Evolutionary conservation across 1,140 invertebrate genomes (phyloP).

Genomic region (Platorchestia sp.): DNA sequence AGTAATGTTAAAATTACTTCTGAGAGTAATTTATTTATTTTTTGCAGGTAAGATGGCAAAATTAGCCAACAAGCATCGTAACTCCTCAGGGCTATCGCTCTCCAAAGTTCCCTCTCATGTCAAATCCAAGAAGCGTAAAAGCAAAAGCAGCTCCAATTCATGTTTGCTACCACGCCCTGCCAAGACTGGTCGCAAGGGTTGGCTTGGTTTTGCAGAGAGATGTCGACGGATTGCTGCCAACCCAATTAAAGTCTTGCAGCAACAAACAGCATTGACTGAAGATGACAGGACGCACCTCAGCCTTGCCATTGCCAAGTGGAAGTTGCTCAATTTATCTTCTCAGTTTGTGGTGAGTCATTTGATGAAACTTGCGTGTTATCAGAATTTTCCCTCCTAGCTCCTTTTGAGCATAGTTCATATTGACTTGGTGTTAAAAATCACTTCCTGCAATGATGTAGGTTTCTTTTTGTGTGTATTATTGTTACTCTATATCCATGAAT

Average conservation of each 20-base stretch:
- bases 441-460: too few species aligned
- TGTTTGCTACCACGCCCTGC: conserved; percentile 30
- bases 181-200: conserved; percentile 5
- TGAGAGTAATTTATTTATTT: too few species aligned
- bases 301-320: conserved; percentile 41
- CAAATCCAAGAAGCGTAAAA: neutral
- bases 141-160: neutral
- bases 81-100: neutral
- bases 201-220: conserved; percentile 36
- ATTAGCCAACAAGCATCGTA: neutral
- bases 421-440: neutral
- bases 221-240: conserved; percentile 12
- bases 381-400: neutral
- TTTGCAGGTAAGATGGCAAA: neutral
- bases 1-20: too few species aligned
- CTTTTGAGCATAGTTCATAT: neutral
- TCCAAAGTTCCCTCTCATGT: neutral
- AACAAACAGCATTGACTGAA: neutral
- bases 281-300: conserved; percentile 30
- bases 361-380: neutral
- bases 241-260: conserved; percentile 22
- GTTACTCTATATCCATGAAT: too few species aligned
- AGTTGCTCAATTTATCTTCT: neutral
- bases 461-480: too few species aligned
- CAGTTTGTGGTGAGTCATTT: conserved; percentile 8